Base-by-base conservation (phyloP, 2,797 vertebrate genomes). In the Ctenopoma kingsleyae region DNA sequence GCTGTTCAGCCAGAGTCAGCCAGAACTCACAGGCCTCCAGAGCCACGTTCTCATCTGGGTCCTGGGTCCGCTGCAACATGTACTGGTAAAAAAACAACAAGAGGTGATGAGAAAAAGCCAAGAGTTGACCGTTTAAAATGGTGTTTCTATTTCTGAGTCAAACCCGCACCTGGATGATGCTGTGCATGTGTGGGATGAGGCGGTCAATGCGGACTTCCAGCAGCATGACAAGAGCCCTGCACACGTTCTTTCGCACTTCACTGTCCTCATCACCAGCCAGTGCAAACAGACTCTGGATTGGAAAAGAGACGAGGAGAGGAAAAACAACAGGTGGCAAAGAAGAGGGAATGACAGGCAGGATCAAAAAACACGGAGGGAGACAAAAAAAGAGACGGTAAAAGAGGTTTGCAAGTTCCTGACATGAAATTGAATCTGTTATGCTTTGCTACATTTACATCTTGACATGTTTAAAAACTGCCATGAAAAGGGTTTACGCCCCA, bases 11-110 rank as follows among this genome's bases (percentile, higher is more conserved):
- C 85, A 98, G 83, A 0, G 97, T 98, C 81, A 98, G 91, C 97
- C 97, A 98, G 92, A 98, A 98, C 92, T 98, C 97, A 2, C 97
- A 98, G 48, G 97, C 97, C 88, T 98, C 97, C 58, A 98, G 89
- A 12, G 97, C 95, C 81, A 98, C 97, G 0, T 98, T 98, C 93
- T 98, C 97, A 10, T 98, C 97, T 0, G 95, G 96, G 87, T 98
- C 97, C 91, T 97, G 97, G 0, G 97, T 98, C 74, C 97, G 89
- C 89, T 98, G 97, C 72, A 98, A 92, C 97, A 98, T 98, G 85
- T 98, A 98, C 97, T 97, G 68, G 44, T 40, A 35, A 74, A 5
- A 27, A 56, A 47, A 79, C 1, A 58, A 71, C 6, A 64, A 51
- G 25, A 32, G 8, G 20, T 8, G 16, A 54, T n/a, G 12, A 50